These are phyloP conservation scores for Alectura lathami DNA, from an alignment of 2,113 vertebrate species.

Conservation along the genomic window DNA sequence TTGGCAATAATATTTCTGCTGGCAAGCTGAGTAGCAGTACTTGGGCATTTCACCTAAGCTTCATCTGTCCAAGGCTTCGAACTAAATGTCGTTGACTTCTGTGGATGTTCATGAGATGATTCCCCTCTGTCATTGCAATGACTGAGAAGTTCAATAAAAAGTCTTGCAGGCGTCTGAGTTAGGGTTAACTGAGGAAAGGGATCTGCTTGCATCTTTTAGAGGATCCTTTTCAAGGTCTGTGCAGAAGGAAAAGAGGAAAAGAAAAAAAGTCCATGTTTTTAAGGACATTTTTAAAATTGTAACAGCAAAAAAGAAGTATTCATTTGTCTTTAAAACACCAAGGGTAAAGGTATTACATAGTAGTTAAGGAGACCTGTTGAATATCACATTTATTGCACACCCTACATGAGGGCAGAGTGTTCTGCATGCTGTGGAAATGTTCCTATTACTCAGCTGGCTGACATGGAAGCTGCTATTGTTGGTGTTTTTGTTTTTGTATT, in stretches of 20 bases:
- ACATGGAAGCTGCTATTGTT: slow-evolving; percentile 37
- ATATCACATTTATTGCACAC: neutral
- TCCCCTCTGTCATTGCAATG: neutral
- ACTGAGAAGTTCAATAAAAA: neutral
- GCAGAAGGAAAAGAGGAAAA: neutral
- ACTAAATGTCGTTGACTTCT: neutral
- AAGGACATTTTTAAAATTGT: neutral
- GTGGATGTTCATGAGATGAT: neutral
- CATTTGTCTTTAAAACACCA: neutral
- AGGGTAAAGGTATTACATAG: neutral
- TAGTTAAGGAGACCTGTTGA: neutral
- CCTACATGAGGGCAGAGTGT: neutral
- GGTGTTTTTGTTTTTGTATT: slow-evolving; percentile 54
- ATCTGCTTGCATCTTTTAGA: neutral
- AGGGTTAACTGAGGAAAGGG: neutral
- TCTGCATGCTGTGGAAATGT: slow-evolving; percentile 21
- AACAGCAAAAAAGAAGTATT: neutral
- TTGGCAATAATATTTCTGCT: neutral
- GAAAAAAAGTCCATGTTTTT: accelerated
- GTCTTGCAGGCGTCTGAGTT: neutral
- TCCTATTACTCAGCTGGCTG: slow-evolving; percentile 52
- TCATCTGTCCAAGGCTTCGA: neutral
- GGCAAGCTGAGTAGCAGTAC: neutral
- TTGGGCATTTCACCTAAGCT: neutral
- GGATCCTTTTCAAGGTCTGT: neutral